Percentiles rank a stretch among this genome's conserved stretches.
Conservation (phyloP, 1,140 invertebrate species). For the Pseudomyrmex cubaensis region DNA sequence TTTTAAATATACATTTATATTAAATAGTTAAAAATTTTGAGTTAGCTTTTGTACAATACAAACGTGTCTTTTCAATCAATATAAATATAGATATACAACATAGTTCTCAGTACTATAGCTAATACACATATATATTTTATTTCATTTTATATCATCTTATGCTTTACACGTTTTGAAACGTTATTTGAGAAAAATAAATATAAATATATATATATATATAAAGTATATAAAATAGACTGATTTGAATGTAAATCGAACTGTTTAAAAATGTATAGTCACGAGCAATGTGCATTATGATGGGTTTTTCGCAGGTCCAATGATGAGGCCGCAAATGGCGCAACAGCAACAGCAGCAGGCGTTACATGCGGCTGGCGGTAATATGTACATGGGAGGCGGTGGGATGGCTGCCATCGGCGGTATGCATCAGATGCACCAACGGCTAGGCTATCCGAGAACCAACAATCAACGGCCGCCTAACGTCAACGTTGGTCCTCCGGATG, state of each 20-base stretch:
- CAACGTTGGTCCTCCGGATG: slow-evolving; percentile 85
- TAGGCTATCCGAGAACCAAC: slow-evolving; percentile 84
- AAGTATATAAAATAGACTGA: too few relatives aligned
- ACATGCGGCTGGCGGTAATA: slow-evolving; percentile 82
- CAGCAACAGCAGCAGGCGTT: slow-evolving; percentile 84
- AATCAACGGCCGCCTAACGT: slow-evolving; percentile 86
- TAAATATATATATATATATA: too few relatives aligned
- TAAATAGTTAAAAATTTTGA: too few relatives aligned
- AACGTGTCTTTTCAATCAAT: background rate
- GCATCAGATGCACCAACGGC: slow-evolving; percentile 86
- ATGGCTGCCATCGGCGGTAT: slow-evolving; percentile 83
- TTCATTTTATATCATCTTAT: too few relatives aligned
- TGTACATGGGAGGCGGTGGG: slow-evolving; percentile 82
- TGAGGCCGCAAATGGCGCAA: slow-evolving; percentile 87
- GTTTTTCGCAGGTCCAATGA: slow-evolving; percentile 87
- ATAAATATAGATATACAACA: background rate
- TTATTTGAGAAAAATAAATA: too few relatives aligned
- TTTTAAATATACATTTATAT: background rate
- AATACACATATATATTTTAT: too few relatives aligned
- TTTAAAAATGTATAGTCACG: too few relatives aligned
- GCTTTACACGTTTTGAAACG: too few relatives aligned
- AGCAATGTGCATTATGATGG: background rate
- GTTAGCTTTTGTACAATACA: background rate
- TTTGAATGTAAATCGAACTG: too few relatives aligned
- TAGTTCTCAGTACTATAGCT: too few relatives aligned